phyloP scores from a whole-genome alignment of 2,888 invertebrate genomes.

The Zootermopsis nevadensis region DNA sequence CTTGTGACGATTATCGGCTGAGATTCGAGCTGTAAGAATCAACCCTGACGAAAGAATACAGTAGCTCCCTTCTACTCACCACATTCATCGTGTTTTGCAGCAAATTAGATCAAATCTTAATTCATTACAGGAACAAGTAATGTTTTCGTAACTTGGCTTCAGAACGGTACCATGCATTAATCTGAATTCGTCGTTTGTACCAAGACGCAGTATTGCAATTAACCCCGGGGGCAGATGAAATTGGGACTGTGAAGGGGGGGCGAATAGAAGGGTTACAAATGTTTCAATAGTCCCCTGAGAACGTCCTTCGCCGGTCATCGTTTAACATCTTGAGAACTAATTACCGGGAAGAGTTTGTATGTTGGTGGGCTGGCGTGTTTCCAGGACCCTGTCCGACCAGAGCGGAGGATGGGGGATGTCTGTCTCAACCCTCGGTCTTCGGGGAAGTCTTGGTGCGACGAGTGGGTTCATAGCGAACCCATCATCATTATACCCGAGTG shows the following conservation, averaged over 20 bases:
- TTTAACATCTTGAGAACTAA: slow-evolving; percentile 40
- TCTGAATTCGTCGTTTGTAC: neutral
- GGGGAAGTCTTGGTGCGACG: neutral
- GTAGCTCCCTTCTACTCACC: too few relatives aligned
- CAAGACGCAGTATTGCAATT: slow-evolving; percentile 29
- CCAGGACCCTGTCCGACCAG: slow-evolving; percentile 32
- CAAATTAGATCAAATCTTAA: too few relatives aligned
- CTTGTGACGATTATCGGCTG: too few relatives aligned
- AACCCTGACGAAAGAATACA: too few relatives aligned
- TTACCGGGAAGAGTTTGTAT: slow-evolving; percentile 16
- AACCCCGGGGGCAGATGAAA: slow-evolving; percentile 38
- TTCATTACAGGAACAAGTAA: too few relatives aligned
- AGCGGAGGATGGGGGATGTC: neutral
- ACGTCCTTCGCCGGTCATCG: slow-evolving; percentile 30
- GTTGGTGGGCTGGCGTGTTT: slow-evolving; percentile 30
- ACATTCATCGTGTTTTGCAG: too few relatives aligned
- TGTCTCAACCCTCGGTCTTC: neutral
- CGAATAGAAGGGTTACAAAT: slow-evolving; percentile 43
- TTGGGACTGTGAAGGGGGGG: slow-evolving; percentile 22
- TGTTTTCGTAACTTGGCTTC: too few relatives aligned
- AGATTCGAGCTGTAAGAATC: too few relatives aligned
- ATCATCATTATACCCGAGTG: neutral
- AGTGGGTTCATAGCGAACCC: too few relatives aligned
- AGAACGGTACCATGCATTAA: slow-evolving; percentile 14
- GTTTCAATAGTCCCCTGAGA: slow-evolving; percentile 40